Percentiles rank a stretch among this genome's conserved stretches.
Conservation (phyloP, 1,140 invertebrate genomes). For the Zophobas atratus region DNA sequence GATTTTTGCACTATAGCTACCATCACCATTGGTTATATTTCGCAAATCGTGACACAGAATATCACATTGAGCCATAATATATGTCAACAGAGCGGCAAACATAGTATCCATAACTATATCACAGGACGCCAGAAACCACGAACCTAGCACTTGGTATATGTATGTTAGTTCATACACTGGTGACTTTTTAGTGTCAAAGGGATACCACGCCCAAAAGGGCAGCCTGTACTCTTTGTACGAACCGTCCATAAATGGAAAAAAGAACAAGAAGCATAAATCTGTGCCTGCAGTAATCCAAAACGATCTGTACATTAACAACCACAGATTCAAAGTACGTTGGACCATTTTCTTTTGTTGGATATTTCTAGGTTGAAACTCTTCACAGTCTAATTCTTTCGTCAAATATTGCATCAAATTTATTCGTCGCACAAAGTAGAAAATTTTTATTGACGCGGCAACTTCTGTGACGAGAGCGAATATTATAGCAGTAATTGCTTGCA, state of each 20-base stretch:
- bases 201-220: slow-evolving; percentile 11
- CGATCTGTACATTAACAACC: not conserved
- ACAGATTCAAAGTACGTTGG: not conserved
- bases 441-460: not conserved
- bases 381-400: not conserved
- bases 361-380: slow-evolving; percentile 6
- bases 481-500: too few species aligned
- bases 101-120: not conserved
- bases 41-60: slow-evolving; percentile 1
- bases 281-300: not conserved
- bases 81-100: slow-evolving; percentile 3
- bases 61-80: not conserved
- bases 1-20: not conserved
- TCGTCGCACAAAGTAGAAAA: not conserved
- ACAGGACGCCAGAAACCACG: not conserved
- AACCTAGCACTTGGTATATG: not conserved
- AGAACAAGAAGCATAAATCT: not conserved
- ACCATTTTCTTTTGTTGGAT: not conserved
- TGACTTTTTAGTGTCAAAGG: not conserved
- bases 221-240: not conserved
- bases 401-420: not conserved
- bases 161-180: not conserved
- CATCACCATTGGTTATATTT: not conserved
- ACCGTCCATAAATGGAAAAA: not conserved
- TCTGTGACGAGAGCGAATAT: not conserved